Base-by-base conservation (phyloP, 2,888 invertebrate genomes). In the Iphiclides podalirius region DNA sequence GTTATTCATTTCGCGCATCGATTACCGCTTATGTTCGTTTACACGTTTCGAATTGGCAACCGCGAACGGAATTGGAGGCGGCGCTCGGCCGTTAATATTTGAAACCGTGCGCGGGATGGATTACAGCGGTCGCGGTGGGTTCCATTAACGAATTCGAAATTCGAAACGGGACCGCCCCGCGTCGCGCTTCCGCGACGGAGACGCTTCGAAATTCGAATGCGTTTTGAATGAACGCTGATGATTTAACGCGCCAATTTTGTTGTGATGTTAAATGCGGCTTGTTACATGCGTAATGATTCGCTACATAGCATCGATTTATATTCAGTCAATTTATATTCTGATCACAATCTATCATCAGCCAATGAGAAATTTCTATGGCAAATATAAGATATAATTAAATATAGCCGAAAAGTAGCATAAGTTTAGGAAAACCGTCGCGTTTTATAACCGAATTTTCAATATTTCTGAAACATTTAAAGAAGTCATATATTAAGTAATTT, bases 1-100 rank as follows among this genome's bases (percentile, higher is more conserved):
- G 47, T 52, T 48, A 54, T 52, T 54, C 49, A 52, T 52, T 50
- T 52, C 43, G 40, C 47, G 46, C 52, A 41, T 49, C 52, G 49
- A 49, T 49, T 54, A 41, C 45, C 31, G 50, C 20, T 45, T 45
- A 45, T 45, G 41, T 45, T 36, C 50, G 45, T 51, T 51, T 45
- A 51, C 50, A 33, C 37, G 45, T 45, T 40, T 35, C 33, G 41
- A 37, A 45, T 41, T 31, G 40, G 36, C 28, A 4, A 37, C 15
- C 36, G 13, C 23, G 50, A 28, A 15, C 39, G 43, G 44, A 15
- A n/a, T 12, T 40, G 36, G 41, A 31, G 2, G 16, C 31, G 14
- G 11, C n/a, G n/a, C n/a, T n/a, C n/a, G n/a, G n/a, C n/a, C 34
- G 28, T 35, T 45, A 45, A 44, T 45, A 28, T 45, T 45, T 50